These are phyloP conservation scores for Zootermopsis nevadensis DNA, from an alignment of 2,888 invertebrate genomes.

Conservation along the genomic window DNA sequence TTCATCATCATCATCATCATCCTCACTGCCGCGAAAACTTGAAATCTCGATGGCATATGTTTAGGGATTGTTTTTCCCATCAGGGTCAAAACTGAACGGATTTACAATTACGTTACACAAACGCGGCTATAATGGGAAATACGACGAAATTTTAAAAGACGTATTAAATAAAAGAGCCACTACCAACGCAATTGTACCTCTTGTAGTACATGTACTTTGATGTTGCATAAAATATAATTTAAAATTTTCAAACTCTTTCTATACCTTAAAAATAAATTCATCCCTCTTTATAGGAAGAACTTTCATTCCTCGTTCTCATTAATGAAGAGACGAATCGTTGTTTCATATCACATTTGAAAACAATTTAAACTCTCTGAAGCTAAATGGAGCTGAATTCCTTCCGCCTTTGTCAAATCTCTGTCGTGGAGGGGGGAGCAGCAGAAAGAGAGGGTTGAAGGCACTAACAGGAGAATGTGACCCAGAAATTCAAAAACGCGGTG, in stretches of 20 bases:
- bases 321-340: not conserved
- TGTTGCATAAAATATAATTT: not conserved
- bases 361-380: slow-evolving; percentile 2
- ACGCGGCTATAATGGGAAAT: too few species aligned
- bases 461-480: slow-evolving; percentile 1
- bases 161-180: too few species aligned
- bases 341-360: not conserved
- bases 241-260: not conserved
- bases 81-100: too few species aligned
- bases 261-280: not conserved
- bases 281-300: not conserved
- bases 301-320: not conserved
- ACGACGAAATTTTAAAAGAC: too few species aligned
- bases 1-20: too few species aligned
- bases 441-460: not conserved
- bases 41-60: too few species aligned
- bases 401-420: slow-evolving; percentile 3
- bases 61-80: too few species aligned
- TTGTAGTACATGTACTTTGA: not conserved
- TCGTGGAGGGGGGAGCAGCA: not conserved
- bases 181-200: too few species aligned
- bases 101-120: too few species aligned
- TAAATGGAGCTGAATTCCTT: not conserved
- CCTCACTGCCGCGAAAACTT: too few species aligned
- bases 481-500: not conserved